These are phyloP conservation scores for Galeopterus variegatus DNA, from an alignment of 2,113 vertebrate species.

Conservation along the genomic window DNA sequence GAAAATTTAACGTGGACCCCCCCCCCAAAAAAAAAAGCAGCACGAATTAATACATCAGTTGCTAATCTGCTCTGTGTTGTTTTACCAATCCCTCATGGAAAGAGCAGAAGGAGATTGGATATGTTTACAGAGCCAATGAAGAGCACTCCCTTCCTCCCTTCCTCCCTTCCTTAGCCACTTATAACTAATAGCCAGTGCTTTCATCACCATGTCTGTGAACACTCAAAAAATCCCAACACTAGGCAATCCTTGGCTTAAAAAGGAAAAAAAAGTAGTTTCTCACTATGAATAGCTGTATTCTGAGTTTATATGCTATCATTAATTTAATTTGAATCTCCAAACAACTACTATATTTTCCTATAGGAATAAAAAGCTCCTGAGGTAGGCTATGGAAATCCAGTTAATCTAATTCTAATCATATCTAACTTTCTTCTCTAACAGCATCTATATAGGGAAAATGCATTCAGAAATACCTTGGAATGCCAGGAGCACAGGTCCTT, in stretches of 20 bases:
- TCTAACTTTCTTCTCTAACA: background rate
- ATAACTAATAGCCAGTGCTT: background rate
- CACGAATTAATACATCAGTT: background rate
- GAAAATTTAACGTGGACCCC: slow-evolving; percentile 56
- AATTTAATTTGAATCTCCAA: slow-evolving; percentile 26
- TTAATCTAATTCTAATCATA: background rate
- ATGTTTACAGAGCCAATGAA: background rate
- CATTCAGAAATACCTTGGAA: background rate
- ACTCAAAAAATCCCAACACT: background rate
- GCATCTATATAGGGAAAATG: background rate
- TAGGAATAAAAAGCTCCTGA: background rate
- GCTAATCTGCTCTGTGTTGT: background rate
- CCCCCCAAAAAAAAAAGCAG: background rate
- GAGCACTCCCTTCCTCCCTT: background rate
- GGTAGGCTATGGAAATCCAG: background rate
- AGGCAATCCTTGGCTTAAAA: background rate
- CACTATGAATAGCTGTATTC: background rate
- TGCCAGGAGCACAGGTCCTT: background rate
- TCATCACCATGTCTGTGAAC: background rate
- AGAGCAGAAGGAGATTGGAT: background rate
- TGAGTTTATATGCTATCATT: background rate
- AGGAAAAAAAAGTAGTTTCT: background rate
- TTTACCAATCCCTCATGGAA: background rate
- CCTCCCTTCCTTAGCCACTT: background rate
- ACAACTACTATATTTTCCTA: background rate